Conservation (phyloP, 2,113 vertebrate species). For the Platycercus adscitus region DNA sequence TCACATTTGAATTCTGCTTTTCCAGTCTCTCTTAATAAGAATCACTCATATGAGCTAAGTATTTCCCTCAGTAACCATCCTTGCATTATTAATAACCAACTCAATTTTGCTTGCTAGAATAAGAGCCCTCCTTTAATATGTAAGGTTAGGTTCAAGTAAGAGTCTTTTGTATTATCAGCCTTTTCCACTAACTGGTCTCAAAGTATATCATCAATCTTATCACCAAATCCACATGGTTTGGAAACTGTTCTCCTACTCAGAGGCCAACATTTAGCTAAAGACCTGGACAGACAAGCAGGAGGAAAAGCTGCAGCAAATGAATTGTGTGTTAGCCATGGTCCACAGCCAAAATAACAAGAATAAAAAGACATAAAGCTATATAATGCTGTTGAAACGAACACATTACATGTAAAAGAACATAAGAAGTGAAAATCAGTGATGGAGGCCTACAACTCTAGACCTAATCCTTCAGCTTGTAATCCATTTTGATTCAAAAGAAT, state of each 20-base stretch:
- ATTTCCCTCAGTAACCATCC: conserved; percentile 44
- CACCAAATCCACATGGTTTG: neutral
- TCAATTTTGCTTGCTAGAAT: conserved; percentile 37
- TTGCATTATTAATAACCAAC: conserved; percentile 58
- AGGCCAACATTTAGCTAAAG: neutral
- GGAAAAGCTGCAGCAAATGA: neutral
- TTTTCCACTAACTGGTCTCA: conserved; percentile 28
- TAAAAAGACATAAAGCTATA: neutral
- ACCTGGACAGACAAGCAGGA: neutral
- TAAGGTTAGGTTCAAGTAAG: conserved; percentile 16
- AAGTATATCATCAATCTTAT: neutral
- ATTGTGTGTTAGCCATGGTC: neutral
- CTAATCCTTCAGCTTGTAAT: no score
- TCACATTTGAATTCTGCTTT: conserved; percentile 36
- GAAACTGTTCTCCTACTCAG: neutral
- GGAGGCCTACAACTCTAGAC: no score
- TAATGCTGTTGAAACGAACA: neutral
- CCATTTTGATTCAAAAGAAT: no score
- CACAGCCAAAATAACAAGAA: neutral
- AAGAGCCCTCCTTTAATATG: conserved; percentile 26
- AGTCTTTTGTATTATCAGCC: neutral
- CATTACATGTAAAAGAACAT: neutral
- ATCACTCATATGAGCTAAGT: conserved; percentile 26
- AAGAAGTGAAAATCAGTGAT: no score
- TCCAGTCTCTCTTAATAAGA: conserved; percentile 27